Base-by-base conservation (phyloP, 2,888 invertebrate species). In the Pterobdella sp. region DNA sequence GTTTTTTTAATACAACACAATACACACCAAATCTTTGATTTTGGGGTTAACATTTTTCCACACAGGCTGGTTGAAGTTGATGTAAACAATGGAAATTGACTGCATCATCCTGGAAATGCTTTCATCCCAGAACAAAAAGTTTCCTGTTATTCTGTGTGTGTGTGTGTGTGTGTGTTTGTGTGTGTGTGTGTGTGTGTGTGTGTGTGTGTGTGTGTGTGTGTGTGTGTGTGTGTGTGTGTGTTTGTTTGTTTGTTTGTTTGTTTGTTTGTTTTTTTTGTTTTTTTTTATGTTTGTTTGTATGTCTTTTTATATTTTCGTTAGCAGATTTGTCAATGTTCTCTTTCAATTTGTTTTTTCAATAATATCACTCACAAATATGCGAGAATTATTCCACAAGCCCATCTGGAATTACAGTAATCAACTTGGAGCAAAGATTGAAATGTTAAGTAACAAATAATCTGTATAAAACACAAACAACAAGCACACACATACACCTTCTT, bases 81-180 rank as follows among this genome's bases (percentile, higher is more conserved):
- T 63, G 63, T 71, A 52, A 1, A 29, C 56, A 26, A 71, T 71
- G 34, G 71, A 42, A 0, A 71, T 37, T 22, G 63, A 34, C n/a
- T 71, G 71, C 71, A 71, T 71, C 71, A 71, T 71, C 63, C 31
- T 71, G 35, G 71, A 36, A 34, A 71, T 29, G 63, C 56, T 71
- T 18, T 60, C 56, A 29, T 71, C 71, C 71, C 71, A 71, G 36
- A 71, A 71, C 7, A 56, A 35, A 52, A 49, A 71, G 60, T 71
- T 71, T n/a, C 71, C 71, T 7, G 71, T 71, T 22, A 71, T 34
- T 29, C 71, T 71, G 65, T n/a, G 63, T 4, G n/a, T n/a, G n/a
- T 63, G 7, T 10, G 7, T 7, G 7, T 63, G n/a, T 29, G 63
- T 63, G 42, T 42, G 42, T 42, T 42, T 22, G 60, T n/a, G 26